phyloP scores from a whole-genome alignment of 1,140 invertebrate genomes.

The Conopomorpha cramerella region DNA sequence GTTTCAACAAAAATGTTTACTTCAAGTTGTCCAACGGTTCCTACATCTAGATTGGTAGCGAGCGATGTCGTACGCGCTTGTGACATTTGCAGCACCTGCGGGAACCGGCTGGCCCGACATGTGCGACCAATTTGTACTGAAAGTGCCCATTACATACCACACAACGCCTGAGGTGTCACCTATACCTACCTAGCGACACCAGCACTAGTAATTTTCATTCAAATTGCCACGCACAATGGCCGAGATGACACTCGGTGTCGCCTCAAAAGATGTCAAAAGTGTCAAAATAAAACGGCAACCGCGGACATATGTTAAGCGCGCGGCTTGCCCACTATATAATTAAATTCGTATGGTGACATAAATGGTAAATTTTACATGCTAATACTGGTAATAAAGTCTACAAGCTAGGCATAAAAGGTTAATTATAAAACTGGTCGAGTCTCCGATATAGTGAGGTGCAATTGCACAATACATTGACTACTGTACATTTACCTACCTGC shows the following conservation, averaged over 20 bases:
- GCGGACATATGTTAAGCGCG: neutral
- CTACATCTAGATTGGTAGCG: too few relatives aligned
- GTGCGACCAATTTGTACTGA: constrained; percentile 51
- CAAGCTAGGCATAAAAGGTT: too few relatives aligned
- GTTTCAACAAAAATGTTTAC: too few relatives aligned
- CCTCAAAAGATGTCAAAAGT: constrained; percentile 6
- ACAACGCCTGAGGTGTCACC: constrained; percentile 43
- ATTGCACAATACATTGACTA: too few relatives aligned
- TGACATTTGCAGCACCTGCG: constrained; percentile 27
- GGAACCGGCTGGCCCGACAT: constrained; percentile 46
- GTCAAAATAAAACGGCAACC: neutral
- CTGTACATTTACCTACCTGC: too few relatives aligned
- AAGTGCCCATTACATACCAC: constrained; percentile 33
- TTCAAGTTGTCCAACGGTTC: too few relatives aligned
- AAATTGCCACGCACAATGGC: constrained; percentile 40
- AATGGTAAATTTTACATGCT: too few relatives aligned
- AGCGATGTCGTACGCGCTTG: too few relatives aligned
- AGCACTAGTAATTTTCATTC: constrained; percentile 44
- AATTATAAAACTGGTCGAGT: too few relatives aligned
- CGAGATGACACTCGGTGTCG: constrained; percentile 9
- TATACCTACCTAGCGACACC: constrained; percentile 34
- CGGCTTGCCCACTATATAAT: constrained; percentile 14
- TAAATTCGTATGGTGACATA: too few relatives aligned
- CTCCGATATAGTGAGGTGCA: too few relatives aligned
- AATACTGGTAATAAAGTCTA: too few relatives aligned